Evolutionary conservation across 2,797 vertebrate genomes (phyloP), one percentile per base, ranked within the genome.

Genomic region (Chanos chanos): DNA sequence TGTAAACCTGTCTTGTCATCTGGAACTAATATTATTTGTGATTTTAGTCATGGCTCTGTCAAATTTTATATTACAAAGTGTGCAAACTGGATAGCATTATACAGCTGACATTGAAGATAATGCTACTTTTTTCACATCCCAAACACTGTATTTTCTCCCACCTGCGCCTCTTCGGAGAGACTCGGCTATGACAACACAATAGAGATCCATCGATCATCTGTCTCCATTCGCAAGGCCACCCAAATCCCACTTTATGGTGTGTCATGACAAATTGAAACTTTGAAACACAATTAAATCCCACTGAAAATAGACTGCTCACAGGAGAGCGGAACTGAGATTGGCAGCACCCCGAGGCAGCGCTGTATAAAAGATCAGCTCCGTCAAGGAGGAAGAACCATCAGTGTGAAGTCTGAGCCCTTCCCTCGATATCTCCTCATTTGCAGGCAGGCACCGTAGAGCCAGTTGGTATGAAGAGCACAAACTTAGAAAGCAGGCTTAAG

Each of bases 181-280:
- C 70, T 70, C 68, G 63, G 54, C 67, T 64, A 71, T 58, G 71
- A 68, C 72, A 78, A 70, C 64, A 68, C 61, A 43, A 56, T 63
- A 56, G 74, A 77, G 66, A 77, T 77, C 72, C 63, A 71, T 70
- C 66, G 78, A 79, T 73, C 73, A 62, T 51, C 60, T 68, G 71
- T 76, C 78, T 79, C 76, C 43, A 34, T 63, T 79, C 66, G 69
- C 49, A 70, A 73, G 73, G 65, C 61, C 9, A 13, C 71, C 49
- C 65, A 61, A 28, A 73, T 66, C 66, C 68, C 76, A 67, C 66
- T 56, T 74, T 74, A 70, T 72, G 72, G 76, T 73, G 68, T 74
- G 66, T 75, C 74, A 71, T 79, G 77, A 83, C 73, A 83, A 77
- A 81, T 60, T 66, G 72, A 75, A 80, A 74, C 75, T 77, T 74